Base-by-base conservation (phyloP, 2,113 vertebrate species). In the Platysteira castanea region DNA sequence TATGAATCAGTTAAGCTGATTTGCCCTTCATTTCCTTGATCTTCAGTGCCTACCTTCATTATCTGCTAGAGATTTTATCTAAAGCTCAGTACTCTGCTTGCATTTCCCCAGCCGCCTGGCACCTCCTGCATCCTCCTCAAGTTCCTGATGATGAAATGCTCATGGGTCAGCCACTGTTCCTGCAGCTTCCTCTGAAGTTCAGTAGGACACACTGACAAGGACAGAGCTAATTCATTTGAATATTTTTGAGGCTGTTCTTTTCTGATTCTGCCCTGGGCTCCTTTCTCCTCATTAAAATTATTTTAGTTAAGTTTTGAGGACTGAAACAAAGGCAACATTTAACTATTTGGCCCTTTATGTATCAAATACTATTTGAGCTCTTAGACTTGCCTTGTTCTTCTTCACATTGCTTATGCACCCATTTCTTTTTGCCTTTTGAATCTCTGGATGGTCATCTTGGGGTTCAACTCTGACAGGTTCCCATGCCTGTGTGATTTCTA, bases 251-350 rank as follows among this genome's bases (percentile, higher is more conserved):
- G 57, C 57, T 91, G 35, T 79, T 94, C 47, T 95, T 87, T 84
- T 84, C 74, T 63, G 44, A 79, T 93, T 82, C 65, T 87, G 95
- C 93, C 87, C 69, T 79, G 65, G 84, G 91, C 93, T 92, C 46
- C 65, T 82, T 92, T 89, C 30, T 95, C 74, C 84, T 95, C 93
- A 91, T 97, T 96, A 96, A 97, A 95, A 95, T 87, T 93, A 87
- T 84, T 94, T 81, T 39, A 63, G 80, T 84, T 87, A 64, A 37
- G n/a, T 89, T 97, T 89, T 89, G 84, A 95, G 64, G 77, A 87
- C 61, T 73, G 69, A 89, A 91, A 94, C 53, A 94, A 95, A 95
- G 67, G 74, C 69, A 93, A 35, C 80, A 79, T 95, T 89, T 92
- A 91, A 89, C 35, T 80, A 31, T 77, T 88, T 59, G 23, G 22